Percentiles rank a stretch among this genome's conserved stretches.
Evolutionary conservation across 2,888 invertebrate genomes (phyloP).

Genomic region (Macaria liturata): DNA sequence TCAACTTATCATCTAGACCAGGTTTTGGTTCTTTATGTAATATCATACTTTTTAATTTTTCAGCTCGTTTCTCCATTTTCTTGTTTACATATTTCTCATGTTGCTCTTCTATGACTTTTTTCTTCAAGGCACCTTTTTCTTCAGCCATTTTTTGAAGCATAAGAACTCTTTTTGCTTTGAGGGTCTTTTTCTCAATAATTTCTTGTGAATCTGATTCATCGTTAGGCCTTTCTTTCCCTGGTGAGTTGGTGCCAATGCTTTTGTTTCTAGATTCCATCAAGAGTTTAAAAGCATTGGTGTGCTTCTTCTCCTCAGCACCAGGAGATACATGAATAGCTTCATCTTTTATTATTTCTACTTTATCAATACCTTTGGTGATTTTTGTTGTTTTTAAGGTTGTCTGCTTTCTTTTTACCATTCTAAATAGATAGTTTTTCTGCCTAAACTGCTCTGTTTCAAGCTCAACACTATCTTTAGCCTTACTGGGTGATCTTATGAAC

Average conservation of each 20-base stretch:
- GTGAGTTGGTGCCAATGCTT: conserved; percentile 85
- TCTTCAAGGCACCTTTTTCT: conserved; percentile 83
- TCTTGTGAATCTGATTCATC: conserved; percentile 51
- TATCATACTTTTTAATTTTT: conserved; percentile 79
- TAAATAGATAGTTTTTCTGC: conserved; percentile 65
- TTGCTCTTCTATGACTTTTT: conserved; percentile 81
- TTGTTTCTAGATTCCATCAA: conserved; percentile 87
- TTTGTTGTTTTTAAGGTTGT: conserved; percentile 30
- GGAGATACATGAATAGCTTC: conserved; percentile 22
- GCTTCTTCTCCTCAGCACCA: conserved; percentile 50
- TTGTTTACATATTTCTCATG: conserved; percentile 82
- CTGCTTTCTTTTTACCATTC: conserved; percentile 63
- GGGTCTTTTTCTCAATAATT: conserved; percentile 51
- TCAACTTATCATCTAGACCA: conserved; percentile 23
- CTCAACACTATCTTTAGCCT: conserved; percentile 30
- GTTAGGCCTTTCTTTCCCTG: conserved; percentile 77
- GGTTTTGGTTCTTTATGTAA: conserved; percentile 48
- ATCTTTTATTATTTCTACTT: conserved; percentile 16
- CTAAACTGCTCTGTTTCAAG: conserved; percentile 40
- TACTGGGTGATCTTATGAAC: conserved; percentile 60
- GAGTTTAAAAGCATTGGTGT: conserved; percentile 84
- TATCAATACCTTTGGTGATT: conserved; percentile 25
- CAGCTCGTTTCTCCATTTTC: conserved; percentile 84
- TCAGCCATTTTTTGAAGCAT: conserved; percentile 85
- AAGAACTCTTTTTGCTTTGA: conserved; percentile 75